Conservation (phyloP, 1,140 invertebrate species). For the Samia ricini region DNA sequence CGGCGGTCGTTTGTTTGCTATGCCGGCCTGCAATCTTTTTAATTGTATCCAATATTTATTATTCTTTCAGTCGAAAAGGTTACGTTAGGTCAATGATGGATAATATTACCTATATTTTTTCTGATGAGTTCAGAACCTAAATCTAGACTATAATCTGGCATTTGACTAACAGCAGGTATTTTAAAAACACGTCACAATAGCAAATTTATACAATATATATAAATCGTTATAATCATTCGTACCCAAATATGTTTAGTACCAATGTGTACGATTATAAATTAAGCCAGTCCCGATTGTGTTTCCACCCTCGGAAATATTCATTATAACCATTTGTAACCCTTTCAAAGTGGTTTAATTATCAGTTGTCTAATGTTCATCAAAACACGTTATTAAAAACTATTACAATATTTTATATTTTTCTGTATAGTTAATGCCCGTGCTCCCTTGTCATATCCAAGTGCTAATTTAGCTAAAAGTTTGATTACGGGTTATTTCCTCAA, state of each 20-base stretch:
- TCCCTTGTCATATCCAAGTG: conserved; percentile 42
- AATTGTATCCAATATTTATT: too few relatives aligned
- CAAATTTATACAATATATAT: background rate
- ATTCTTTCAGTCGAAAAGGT: too few relatives aligned
- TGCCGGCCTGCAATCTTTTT: too few relatives aligned
- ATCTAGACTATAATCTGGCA: too few relatives aligned
- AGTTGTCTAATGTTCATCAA: conserved; percentile 63
- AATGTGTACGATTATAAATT: background rate
- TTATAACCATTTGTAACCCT: conserved; percentile 49
- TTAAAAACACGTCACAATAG: too few relatives aligned
- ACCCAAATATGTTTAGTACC: background rate
- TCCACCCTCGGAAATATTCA: conserved; percentile 31
- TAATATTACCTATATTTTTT: too few relatives aligned
- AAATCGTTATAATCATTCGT: background rate
- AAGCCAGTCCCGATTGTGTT: background rate
- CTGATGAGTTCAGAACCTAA: too few relatives aligned
- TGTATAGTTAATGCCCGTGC: conserved; percentile 36
- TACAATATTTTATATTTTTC: conserved; percentile 56
- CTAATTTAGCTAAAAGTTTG: conserved; percentile 66
- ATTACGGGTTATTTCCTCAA: conserved; percentile 47
- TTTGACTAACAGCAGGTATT: too few relatives aligned
- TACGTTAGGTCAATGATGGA: too few relatives aligned
- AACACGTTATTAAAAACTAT: conserved; percentile 69
- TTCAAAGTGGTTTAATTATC: conserved; percentile 60
- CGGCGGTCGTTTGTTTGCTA: too few relatives aligned